Evolutionary conservation across 2,113 vertebrate genomes (phyloP), one percentile per base, ranked within the genome.

Genomic region (Sander vitreus): DNA sequence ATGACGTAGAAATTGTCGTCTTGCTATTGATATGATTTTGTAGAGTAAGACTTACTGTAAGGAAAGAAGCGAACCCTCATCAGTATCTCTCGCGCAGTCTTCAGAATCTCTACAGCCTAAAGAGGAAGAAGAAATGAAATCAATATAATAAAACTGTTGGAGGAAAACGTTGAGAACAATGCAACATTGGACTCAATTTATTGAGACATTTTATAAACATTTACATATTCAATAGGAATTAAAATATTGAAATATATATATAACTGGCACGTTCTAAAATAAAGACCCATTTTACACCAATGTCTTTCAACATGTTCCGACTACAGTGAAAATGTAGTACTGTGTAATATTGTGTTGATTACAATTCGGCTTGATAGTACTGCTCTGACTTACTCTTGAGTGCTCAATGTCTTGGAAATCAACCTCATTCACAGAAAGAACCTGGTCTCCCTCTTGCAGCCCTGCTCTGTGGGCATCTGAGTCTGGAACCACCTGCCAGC

Each of bases 361-460:
- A 1, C 43, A 45, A 16, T 57, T 70, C 13, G 36, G 1, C 9
- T n/a, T 30, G 0, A 16, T 12, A 48, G 7, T 21, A 16, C 13
- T 27, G 47, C 73, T 72, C 65, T 8, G 6, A 88, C 95, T 95
- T 85, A 99, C 98, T 95, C 97, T 97, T 76, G 97, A 97, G 91
- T 99, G 98, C 72, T 99, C 98, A 50, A 99, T 99, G 88, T 99
- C 98, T 94, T 99, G 98, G 90, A 99, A 99, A 94, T 99, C 98
- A 53, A 99, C 97, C 1, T 99, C 97, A 15, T 99, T 99, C 39
- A 99, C 98, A 1, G 97, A 97, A 2, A 99, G 95, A 62, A 99
- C 98, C 93, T 99, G 98, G 91, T 99, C 98, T 39, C 98, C 98
- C 81, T 99, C 98, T 93, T 99, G 98, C 47, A 99, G 95, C 39